Conservation (phyloP, 2,888 invertebrate species). For the Pediacus dermestoides region DNA sequence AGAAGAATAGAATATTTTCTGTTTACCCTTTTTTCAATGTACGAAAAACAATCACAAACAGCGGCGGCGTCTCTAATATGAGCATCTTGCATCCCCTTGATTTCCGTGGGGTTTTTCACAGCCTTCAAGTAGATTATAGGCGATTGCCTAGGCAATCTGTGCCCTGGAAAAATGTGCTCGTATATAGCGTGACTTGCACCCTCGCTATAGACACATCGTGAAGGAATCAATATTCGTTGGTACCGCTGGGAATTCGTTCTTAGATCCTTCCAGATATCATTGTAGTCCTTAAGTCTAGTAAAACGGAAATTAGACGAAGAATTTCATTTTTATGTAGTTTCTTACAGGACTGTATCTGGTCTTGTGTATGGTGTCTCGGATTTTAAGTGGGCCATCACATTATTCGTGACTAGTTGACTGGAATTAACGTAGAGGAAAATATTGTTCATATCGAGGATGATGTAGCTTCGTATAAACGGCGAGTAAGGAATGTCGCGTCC, state of each 20-base stretch:
- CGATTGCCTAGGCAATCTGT: conserved; percentile 62
- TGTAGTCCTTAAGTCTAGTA: conserved; percentile 66
- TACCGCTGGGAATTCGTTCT: conserved; percentile 62
- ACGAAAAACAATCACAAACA: conserved; percentile 80
- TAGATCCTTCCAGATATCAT: conserved; percentile 67
- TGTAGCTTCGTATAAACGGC: conserved; percentile 75
- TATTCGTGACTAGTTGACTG: conserved; percentile 54
- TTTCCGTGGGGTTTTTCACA: conserved; percentile 78
- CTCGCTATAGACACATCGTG: conserved; percentile 64
- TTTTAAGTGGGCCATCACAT: conserved; percentile 50
- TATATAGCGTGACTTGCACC: conserved; percentile 72
- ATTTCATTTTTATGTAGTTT: background rate
- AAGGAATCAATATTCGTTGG: conserved; percentile 65
- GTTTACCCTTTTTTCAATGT: conserved; percentile 63
- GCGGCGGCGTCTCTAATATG: conserved; percentile 87
- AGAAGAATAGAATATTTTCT: too few relatives aligned
- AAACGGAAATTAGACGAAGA: conserved; percentile 12
- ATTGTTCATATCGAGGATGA: conserved; percentile 62
- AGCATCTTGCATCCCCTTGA: conserved; percentile 76
- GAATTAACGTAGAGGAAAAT: conserved; percentile 69
- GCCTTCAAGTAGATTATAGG: conserved; percentile 85
- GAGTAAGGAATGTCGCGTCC: conserved; percentile 79
- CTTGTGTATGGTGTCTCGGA: conserved; percentile 57
- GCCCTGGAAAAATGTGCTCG: conserved; percentile 57
- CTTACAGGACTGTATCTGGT: conserved; percentile 62